phyloP scores from a whole-genome alignment of 2,888 invertebrate species.

The Trissolcus japonicus region DNA sequence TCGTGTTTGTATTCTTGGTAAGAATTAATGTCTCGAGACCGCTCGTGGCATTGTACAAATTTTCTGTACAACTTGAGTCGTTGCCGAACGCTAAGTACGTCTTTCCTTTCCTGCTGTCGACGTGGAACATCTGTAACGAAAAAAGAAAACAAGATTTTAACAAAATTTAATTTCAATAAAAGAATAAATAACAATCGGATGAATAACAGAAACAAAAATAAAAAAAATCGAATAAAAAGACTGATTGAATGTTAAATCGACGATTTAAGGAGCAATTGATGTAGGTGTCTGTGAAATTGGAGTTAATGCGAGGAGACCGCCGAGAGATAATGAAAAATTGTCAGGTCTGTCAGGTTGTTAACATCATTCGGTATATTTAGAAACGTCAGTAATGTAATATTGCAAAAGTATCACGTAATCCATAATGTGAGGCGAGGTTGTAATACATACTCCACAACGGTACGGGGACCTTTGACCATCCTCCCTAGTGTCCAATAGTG shows the following conservation, averaged over 20 bases:
- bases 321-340: not conserved
- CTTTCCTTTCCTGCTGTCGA: conserved; percentile 77
- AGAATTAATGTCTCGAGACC: conserved; percentile 80
- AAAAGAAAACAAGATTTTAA: not conserved
- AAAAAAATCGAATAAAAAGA: too few relatives aligned
- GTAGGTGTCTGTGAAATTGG: conserved; percentile 13
- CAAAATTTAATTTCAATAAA: not conserved
- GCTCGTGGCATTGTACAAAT: conserved; percentile 78
- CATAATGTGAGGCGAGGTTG: conserved; percentile 21
- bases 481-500: conserved; percentile 78
- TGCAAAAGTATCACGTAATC: conserved; percentile 25
- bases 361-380: conserved; percentile 16
- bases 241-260: too few relatives aligned
- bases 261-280: not conserved
- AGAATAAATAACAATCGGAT: not conserved
- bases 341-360: conserved; percentile 5
- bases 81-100: conserved; percentile 80
- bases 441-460: conserved; percentile 79
- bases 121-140: conserved; percentile 76
- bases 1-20: conserved; percentile 71
- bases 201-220: too few relatives aligned
- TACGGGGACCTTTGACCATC: conserved; percentile 77
- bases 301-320: not conserved
- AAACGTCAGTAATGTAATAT: conserved; percentile 33
- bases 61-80: conserved; percentile 81